Base-by-base conservation (phyloP, 2,888 invertebrate species). In the Nemurella pictetii region DNA sequence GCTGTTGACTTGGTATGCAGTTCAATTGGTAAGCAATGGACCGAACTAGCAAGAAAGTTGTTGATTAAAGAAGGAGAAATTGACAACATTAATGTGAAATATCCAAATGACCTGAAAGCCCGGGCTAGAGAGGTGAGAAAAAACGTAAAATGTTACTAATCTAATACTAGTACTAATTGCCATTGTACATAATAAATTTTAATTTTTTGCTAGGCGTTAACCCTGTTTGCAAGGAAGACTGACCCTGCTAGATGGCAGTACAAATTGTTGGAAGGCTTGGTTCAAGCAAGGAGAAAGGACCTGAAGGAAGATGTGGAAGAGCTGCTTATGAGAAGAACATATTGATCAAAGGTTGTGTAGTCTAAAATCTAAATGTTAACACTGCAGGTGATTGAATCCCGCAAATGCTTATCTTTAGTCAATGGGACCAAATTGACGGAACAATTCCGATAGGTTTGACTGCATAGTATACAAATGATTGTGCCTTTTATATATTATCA, bases 21-120 rank as follows among this genome's bases (percentile, higher is more conserved):
- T 9, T 87, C 88, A 35, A 88, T 90, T 25, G 90, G 90, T 0
- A 83, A 85, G 4, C 88, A 88, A 74, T 90, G 90, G 90, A 88
- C 87, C 36, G 88, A 89, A 25, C 87, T 90, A 72, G 90, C 89
- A 0, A 87, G 90, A 72, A 86, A 86, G 12, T 84, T 90, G 30
- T 72, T 84, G 0, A 84, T 90, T 0, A 86, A 85, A 9, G 90
- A 90, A 87, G 88, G 88, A 0, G 35, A 87, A 73, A 89, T 90
- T 20, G 90, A 90, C 84, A 85, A 88, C 25, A 85, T 90, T 1
- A 88, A 88, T 85, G 77, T 78, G 3, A 86, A 80, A 30, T 83
- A 88, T 73, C 81, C 78, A 0, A 85, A 86, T 25, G 85, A 85
- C 29, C 87, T 88, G 25, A 77, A 86, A 15, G 87, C 88, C 32